Evolutionary conservation across 2,888 invertebrate species (phyloP).

Genomic region (Cephus runcator): DNA sequence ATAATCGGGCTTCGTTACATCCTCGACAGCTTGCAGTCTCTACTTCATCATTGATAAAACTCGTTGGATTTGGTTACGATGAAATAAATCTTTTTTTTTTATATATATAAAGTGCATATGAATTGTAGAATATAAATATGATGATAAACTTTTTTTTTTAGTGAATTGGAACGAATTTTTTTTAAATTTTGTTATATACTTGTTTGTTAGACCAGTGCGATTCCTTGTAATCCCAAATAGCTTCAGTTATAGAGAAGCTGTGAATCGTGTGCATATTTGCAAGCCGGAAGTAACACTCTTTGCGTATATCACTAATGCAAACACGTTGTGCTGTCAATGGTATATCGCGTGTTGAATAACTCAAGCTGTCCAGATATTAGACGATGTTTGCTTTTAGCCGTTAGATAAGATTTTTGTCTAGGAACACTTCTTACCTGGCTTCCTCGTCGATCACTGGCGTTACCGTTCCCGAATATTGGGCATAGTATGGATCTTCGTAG

Average conservation of each 20-base stretch:
- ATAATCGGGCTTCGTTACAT: neutral
- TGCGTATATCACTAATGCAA: neutral
- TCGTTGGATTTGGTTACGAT: neutral
- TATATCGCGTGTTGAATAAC: neutral
- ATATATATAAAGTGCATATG: neutral
- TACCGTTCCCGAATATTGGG: constrained; percentile 82
- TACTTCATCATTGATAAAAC: neutral
- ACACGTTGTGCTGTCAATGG: neutral
- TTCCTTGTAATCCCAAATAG: neutral
- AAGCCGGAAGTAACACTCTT: neutral
- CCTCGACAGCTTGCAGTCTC: neutral
- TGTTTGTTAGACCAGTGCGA: neutral
- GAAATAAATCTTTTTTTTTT: neutral
- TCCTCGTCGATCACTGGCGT: constrained; percentile 95
- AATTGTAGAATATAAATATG: constrained; percentile 3
- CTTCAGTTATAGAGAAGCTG: neutral
- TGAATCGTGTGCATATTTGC: neutral
- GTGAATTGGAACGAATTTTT: neutral
- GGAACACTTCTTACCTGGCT: constrained; percentile 71
- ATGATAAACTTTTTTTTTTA: constrained; percentile 10
- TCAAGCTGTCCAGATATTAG: neutral
- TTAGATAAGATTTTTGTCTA: neutral
- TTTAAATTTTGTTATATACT: neutral
- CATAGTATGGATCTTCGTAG: constrained; percentile 90
- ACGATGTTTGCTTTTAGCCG: neutral